Evolutionary conservation across 2,797 vertebrate species (phyloP).

Genomic region (Xiphophorus birchmanni): DNA sequence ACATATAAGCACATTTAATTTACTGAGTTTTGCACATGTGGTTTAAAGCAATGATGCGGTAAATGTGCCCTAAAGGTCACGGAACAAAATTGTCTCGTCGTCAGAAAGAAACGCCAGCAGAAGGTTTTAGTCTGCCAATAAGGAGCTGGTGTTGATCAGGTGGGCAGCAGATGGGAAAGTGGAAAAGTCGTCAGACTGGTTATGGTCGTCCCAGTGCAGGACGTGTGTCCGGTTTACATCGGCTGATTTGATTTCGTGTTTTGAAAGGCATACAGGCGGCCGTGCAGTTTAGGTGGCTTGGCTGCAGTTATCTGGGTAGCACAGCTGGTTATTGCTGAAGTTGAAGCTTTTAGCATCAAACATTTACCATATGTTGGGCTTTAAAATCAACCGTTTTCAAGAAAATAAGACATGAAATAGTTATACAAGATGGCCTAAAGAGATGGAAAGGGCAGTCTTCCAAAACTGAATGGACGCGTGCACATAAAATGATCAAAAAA

Average conservation of each 20-base stretch:
- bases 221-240: conserved; percentile 23
- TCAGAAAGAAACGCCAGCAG: neutral
- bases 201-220: conserved; percentile 35
- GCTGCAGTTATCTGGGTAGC: neutral
- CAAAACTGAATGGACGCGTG: neutral
- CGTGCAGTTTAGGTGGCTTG: conserved; percentile 1
- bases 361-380: neutral
- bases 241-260: conserved; percentile 27
- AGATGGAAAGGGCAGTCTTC: neutral
- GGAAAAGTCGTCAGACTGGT: conserved; percentile 61
- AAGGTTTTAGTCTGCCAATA: conserved; percentile 1
- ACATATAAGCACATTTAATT: neutral
- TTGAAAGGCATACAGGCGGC: conserved; percentile 12
- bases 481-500: neutral
- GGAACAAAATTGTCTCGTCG: neutral
- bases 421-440: neutral
- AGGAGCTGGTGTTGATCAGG: conserved; percentile 58
- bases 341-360: neutral
- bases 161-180: conserved; percentile 66
- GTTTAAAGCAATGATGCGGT: neutral
- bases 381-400: neutral
- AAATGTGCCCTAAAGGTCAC: neutral
- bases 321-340: neutral
- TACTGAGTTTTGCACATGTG: neutral
- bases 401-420: neutral